These are phyloP conservation scores for Bothrops alternatus DNA, from an alignment of 2,797 vertebrate species.

Conservation along the genomic window DNA sequence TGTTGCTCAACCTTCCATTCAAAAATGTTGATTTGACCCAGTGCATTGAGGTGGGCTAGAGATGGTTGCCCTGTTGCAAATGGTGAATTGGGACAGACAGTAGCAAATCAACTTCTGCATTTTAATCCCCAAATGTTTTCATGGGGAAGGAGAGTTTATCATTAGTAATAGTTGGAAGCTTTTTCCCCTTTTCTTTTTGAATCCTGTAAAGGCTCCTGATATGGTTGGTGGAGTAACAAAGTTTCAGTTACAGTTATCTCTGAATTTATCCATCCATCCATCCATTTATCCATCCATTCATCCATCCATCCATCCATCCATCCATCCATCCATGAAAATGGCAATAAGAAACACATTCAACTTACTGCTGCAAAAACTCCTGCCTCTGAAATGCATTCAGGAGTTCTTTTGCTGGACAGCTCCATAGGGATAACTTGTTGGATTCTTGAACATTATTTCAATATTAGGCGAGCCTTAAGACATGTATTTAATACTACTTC, in stretches of 20 bases:
- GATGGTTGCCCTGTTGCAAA: background rate
- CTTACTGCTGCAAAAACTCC: too few relatives aligned
- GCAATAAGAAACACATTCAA: background rate
- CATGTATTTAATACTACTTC: background rate
- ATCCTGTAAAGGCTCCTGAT: background rate
- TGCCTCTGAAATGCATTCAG: background rate
- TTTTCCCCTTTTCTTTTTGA: background rate
- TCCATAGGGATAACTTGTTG: background rate
- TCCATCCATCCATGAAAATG: background rate
- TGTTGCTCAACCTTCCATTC: background rate
- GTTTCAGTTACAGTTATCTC: background rate
- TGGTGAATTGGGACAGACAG: background rate
- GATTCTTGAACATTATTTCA: background rate
- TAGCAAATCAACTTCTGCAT: background rate
- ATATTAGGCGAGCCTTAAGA: background rate
- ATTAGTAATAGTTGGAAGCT: background rate
- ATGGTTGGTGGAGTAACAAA: background rate
- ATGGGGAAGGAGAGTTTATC: background rate
- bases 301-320: too few relatives aligned
- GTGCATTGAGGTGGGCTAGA: background rate
- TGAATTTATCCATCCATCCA: background rate
- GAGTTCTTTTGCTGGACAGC: slow-evolving; percentile 28
- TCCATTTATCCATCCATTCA: too few relatives aligned
- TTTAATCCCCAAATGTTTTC: background rate
- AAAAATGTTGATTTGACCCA: background rate